phyloP scores from a whole-genome alignment of 1,140 invertebrate species.

The Pachypeltis micranthus region DNA sequence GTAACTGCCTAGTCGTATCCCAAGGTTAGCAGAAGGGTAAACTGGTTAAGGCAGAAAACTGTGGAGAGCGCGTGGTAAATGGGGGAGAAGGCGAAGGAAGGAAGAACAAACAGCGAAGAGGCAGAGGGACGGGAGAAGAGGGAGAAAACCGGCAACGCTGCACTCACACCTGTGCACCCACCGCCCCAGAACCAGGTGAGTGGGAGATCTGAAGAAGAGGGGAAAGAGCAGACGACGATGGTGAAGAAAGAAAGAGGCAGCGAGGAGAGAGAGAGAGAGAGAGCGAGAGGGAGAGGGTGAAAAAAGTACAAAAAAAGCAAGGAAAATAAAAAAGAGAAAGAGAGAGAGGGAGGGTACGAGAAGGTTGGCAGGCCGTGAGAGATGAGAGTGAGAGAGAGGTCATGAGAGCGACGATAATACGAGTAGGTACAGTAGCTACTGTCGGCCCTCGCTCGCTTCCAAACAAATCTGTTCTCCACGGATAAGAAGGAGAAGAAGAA shows the following conservation, averaged over 20 bases:
- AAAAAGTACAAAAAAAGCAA: background rate
- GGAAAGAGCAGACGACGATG: background rate
- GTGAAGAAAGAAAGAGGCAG: background rate
- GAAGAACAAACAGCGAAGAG: background rate
- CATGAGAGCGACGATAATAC: background rate
- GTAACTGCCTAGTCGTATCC: too few relatives aligned
- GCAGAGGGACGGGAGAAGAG: background rate
- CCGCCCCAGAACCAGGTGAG: background rate
- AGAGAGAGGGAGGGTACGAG: background rate
- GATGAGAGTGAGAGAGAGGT: background rate
- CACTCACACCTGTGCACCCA: slow-evolving; percentile 4
- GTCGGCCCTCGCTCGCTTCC: background rate
- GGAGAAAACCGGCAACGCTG: slow-evolving; percentile 1
- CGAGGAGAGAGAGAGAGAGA: background rate
- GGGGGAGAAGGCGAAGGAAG: background rate
- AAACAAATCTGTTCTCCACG: slow-evolving; percentile 5
- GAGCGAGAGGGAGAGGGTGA: background rate
- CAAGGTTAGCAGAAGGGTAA: slow-evolving; percentile 6
- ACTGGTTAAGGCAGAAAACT: background rate
- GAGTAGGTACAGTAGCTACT: slow-evolving; percentile 4
- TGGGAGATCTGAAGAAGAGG: background rate
- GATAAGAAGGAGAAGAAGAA: too few relatives aligned
- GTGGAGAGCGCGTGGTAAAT: background rate
- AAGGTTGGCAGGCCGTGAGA: background rate
- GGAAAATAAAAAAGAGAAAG: background rate